A percentile compares a stretch with the other conserved stretches of the same genome.
Evolutionary conservation across 37 sponge, comb jelly and placozoan genomes (phyloP).

Genomic region (Aplysina aerophoba): DNA sequence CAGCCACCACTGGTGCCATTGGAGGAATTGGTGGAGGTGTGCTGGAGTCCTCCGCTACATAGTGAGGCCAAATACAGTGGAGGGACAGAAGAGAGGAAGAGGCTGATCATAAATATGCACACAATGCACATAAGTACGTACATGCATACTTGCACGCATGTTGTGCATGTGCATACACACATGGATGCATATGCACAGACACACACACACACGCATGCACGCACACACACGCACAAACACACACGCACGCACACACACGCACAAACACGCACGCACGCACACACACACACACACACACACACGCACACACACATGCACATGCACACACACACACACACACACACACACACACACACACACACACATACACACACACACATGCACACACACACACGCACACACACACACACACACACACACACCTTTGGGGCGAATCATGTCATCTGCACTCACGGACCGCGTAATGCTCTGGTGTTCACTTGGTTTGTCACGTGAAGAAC

Average conservation of each 20-base stretch:
- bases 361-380: constrained; percentile 2
- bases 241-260: constrained; percentile 16
- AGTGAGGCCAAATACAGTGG: too few relatives aligned
- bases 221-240: neutral
- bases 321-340: constrained; percentile 1
- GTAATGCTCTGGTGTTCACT: too few relatives aligned
- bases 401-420: neutral
- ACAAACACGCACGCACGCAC: constrained; percentile 28
- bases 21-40: too few relatives aligned
- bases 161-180: too few relatives aligned
- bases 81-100: too few relatives aligned
- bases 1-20: too few relatives aligned
- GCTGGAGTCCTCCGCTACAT: too few relatives aligned
- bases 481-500: too few relatives aligned
- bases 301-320: neutral
- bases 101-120: too few relatives aligned
- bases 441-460: too few relatives aligned
- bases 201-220: constrained; percentile 12
- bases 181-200: neutral
- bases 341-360: constrained; percentile 5
- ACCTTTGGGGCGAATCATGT: neutral
- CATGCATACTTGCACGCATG: too few relatives aligned
- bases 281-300: constrained; percentile 18
- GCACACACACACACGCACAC: constrained; percentile 20
- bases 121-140: too few relatives aligned